Conservation (phyloP, 1,140 invertebrate genomes). For the Eupeodes corollae region DNA sequence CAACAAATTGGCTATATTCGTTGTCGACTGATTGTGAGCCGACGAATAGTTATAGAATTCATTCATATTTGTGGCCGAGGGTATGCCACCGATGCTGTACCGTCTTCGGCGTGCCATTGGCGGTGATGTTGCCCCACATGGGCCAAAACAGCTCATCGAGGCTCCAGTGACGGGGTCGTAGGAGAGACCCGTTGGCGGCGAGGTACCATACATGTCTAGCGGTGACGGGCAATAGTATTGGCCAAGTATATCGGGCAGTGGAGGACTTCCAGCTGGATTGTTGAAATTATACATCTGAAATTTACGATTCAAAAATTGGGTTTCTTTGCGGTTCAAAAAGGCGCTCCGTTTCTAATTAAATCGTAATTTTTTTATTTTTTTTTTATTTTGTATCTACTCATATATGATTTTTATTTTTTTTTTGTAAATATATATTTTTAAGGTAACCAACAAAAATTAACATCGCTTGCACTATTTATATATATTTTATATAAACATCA, state of each 20-base stretch:
- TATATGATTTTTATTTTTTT: conserved; percentile 6
- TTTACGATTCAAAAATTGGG: conserved; percentile 32
- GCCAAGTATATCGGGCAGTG: conserved; percentile 35
- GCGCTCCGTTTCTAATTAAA: conserved; percentile 6
- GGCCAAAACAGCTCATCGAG: conserved; percentile 3
- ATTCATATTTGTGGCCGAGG: conserved; percentile 34
- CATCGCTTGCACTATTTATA: conserved; percentile 9
- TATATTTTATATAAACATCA: conserved; percentile 21
- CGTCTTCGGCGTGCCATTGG: conserved; percentile 26
- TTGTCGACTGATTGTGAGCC: conserved; percentile 28
- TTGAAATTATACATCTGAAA: conserved; percentile 38
- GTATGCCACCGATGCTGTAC: conserved; percentile 35
- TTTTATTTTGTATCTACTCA: conserved; percentile 5
- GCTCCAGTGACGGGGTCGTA: conserved; percentile 11
- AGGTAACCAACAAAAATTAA: conserved; percentile 2
- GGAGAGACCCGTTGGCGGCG: conserved; percentile 10
- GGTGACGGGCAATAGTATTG: conserved; percentile 25
- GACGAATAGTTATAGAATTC: conserved; percentile 30
- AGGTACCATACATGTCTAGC: conserved; percentile 4
- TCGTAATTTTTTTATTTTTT: conserved; percentile 5
- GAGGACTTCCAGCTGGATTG: conserved; percentile 30
- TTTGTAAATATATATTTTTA: conserved; percentile 4
- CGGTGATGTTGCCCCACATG: conserved; percentile 17
- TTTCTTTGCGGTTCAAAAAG: conserved; percentile 13
- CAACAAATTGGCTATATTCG: conserved; percentile 33